phyloP scores from a whole-genome alignment of 2,888 invertebrate species.

The Pterostichus niger region DNA sequence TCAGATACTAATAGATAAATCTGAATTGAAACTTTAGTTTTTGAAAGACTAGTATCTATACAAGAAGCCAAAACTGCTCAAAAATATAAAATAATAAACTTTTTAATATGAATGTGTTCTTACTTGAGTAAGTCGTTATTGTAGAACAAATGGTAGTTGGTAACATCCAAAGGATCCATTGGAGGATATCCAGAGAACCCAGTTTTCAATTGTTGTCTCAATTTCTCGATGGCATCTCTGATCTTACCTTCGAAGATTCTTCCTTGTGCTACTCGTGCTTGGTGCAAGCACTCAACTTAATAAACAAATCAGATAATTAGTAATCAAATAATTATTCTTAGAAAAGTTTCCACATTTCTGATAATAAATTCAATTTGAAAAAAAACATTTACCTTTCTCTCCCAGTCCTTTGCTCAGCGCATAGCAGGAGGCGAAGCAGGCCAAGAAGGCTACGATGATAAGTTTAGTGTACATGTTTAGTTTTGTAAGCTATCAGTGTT shows the following conservation, averaged over 20 bases:
- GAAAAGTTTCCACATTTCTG: not conserved
- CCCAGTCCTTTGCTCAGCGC: not conserved
- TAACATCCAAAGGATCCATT: slow-evolving; percentile 20
- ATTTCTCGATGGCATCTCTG: not conserved
- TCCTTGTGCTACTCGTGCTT: not conserved
- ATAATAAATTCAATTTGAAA: slow-evolving; percentile 12
- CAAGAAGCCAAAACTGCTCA: too few relatives aligned
- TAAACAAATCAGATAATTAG: not conserved
- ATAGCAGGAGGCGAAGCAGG: not conserved
- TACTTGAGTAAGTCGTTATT: slow-evolving; percentile 1
- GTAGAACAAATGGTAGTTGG: not conserved
- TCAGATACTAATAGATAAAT: too few relatives aligned
- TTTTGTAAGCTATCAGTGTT: not conserved
- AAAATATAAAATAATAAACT: too few relatives aligned
- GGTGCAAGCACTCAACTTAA: slow-evolving; percentile 12
- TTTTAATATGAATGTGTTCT: too few relatives aligned
- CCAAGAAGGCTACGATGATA: slow-evolving; percentile 9
- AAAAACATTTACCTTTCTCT: slow-evolving; percentile 19
- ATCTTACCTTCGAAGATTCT: slow-evolving; percentile 19
- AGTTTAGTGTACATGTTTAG: slow-evolving; percentile 33
- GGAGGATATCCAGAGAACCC: too few relatives aligned
- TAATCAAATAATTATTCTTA: not conserved
- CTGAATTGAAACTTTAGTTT: too few relatives aligned
- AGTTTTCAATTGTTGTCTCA: not conserved
- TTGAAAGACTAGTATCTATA: too few relatives aligned